phyloP scores from a whole-genome alignment of 2,888 invertebrate species.

The Zeuzera pyrina region DNA sequence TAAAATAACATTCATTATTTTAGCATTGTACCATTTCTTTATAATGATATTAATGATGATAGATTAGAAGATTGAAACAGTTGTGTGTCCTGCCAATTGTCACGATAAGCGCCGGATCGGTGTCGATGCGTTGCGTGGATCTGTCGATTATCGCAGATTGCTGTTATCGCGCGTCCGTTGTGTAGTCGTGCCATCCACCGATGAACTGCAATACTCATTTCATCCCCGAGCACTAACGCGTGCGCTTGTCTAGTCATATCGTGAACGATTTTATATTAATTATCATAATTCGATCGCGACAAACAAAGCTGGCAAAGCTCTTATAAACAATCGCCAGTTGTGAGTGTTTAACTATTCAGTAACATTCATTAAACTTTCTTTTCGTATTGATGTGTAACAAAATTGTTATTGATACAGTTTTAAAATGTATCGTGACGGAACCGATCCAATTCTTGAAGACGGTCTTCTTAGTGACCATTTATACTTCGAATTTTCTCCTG shows the following conservation, averaged over 20 bases:
- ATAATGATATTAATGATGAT: too few relatives aligned
- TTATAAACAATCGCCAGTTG: conserved; percentile 7
- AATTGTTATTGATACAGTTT: background rate
- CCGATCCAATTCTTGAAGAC: conserved; percentile 41
- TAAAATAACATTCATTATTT: too few relatives aligned
- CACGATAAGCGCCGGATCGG: background rate
- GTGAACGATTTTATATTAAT: background rate
- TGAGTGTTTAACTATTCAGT: conserved; percentile 7
- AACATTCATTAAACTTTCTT: background rate
- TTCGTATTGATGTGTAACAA: background rate
- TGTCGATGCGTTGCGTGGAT: conserved; percentile 32
- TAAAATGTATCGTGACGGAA: conserved; percentile 48
- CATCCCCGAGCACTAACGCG: conserved; percentile 41
- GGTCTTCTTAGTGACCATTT: conserved; percentile 50
- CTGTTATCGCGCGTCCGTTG: conserved; percentile 58
- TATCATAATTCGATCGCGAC: background rate
- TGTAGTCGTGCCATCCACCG: conserved; percentile 37
- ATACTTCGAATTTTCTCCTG: conserved; percentile 57
- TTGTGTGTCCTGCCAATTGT: too few relatives aligned
- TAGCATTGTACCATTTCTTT: too few relatives aligned
- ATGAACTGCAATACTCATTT: conserved; percentile 35
- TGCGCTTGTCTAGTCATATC: conserved; percentile 32
- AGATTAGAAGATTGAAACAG: too few relatives aligned
- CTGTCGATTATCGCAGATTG: conserved; percentile 58
- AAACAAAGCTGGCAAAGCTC: background rate